phyloP scores from a whole-genome alignment of 2,113 vertebrate species.

The Phodopus roborovskii region DNA sequence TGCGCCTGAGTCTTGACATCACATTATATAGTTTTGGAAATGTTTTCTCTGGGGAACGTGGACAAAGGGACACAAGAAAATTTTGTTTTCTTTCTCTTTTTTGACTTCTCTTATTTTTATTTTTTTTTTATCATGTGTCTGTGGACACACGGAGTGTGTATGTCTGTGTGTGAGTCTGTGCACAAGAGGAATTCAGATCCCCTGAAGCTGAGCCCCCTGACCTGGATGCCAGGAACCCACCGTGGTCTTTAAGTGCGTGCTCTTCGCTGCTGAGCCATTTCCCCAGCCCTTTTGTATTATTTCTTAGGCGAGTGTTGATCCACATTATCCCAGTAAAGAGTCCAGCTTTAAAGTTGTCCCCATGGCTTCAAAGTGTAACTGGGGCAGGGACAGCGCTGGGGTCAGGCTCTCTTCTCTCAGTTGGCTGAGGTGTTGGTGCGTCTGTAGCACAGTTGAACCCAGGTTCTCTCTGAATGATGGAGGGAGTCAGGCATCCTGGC shows the following conservation, averaged over 20 bases:
- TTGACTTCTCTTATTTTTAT: not conserved
- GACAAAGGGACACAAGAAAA: fast-evolving
- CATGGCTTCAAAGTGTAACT: not conserved
- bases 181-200: not conserved
- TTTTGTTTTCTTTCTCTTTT: not conserved
- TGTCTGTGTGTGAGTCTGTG: not conserved
- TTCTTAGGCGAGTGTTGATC: not conserved
- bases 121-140: too few relatives aligned
- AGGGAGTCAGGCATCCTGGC: not conserved
- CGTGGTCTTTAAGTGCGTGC: too few relatives aligned
- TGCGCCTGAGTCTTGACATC: fast-evolving
- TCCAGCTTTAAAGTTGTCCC: not conserved
- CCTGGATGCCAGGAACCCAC: not conserved
- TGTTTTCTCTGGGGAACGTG: fast-evolving
- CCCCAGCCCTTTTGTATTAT: not conserved
- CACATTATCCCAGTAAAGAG: not conserved
- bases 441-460: not conserved
- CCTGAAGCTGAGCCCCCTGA: not conserved
- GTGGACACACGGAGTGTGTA: too few relatives aligned
- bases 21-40: not conserved
- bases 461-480: not conserved
- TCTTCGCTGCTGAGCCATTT: not conserved
- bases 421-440: not conserved
- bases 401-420: not conserved
- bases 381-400: not conserved